These are phyloP conservation scores for Hirtodrosophila trivittata DNA, from an alignment of 2,888 invertebrate genomes.

Conservation along the genomic window DNA sequence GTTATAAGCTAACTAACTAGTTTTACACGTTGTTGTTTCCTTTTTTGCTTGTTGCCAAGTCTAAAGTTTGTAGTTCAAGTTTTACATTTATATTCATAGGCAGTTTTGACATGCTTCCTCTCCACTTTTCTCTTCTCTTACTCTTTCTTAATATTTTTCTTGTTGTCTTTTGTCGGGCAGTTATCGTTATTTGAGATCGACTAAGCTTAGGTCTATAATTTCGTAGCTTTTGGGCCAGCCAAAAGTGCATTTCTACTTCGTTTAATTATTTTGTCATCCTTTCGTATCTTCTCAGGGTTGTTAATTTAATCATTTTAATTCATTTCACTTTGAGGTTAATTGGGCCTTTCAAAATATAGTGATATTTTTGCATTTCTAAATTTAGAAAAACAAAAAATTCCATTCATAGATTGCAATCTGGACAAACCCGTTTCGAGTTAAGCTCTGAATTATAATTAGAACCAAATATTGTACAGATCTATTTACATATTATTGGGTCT, in stretches of 20 bases:
- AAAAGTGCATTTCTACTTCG: constrained; percentile 50
- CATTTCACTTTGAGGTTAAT: constrained; percentile 37
- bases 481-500: background rate
- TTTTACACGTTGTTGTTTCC: constrained; percentile 55
- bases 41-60: constrained; percentile 47
- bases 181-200: constrained; percentile 66
- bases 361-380: background rate
- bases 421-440: too few relatives aligned
- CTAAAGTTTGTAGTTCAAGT: constrained; percentile 71
- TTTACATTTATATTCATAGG: constrained; percentile 59
- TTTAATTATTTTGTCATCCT: constrained; percentile 5
- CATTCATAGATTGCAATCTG: too few relatives aligned
- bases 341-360: constrained; percentile 22
- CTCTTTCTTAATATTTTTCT: background rate
- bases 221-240: constrained; percentile 65
- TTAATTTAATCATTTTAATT: constrained; percentile 34
- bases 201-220: constrained; percentile 12
- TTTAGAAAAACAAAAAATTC: background rate
- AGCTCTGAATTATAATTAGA: background rate
- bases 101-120: constrained; percentile 52
- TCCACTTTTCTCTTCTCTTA: background rate
- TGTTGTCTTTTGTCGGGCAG: constrained; percentile 36
- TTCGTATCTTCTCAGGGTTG: constrained; percentile 35
- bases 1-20: constrained; percentile 60
- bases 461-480: background rate